Evolutionary conservation across 2,113 vertebrate genomes (phyloP), one percentile per base, ranked within the genome.

Genomic region (Columba livia): DNA sequence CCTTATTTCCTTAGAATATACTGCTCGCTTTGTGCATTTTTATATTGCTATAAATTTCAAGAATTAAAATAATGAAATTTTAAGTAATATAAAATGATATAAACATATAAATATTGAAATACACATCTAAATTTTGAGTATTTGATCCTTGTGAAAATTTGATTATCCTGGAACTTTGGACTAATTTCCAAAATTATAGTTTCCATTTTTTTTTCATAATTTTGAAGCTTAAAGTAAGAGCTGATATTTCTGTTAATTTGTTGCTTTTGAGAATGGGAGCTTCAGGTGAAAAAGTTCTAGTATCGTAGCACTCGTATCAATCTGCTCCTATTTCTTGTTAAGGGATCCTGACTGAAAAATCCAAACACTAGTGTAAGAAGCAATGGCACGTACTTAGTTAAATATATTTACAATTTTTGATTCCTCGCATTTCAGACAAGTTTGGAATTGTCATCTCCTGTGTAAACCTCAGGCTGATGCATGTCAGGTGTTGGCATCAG

Each of bases 261-360:
- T 29, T 79, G 32, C 29, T 32, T 85, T 70, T 36, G 38, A 56
- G 56, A 64, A 77, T 19, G 25, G 14, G 10, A 74, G 7, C 5
- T 81, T 72, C 25, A 40, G 10, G 6, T 64, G 56, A 66, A 53
- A 47, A 62, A 31, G 10, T 65, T 42, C 23, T 60, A 16, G 24
- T 44, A 15, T 29, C 5, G 2, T 75, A 51, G 51, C 13, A 29
- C 6, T 38, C 0, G 0, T 11, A 34, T 48, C 44, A 83, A 3
- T 51, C 60, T 90, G 15, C 50, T 77, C 14, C 2, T 17, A 8
- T 83, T 85, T 61, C 20, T 1, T 8, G 1, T n/a, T 38, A 32
- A 26, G 11, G 26, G 25, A 78, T 74, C 51, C 26, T 42, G 17
- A 31, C 20, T 51, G 50, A 74, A 69, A 65, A 88, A 74, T 18